Evolutionary conservation across 2,797 vertebrate species (phyloP), one percentile per base, ranked within the genome.

Genomic region (Benthosema pterotum): DNA sequence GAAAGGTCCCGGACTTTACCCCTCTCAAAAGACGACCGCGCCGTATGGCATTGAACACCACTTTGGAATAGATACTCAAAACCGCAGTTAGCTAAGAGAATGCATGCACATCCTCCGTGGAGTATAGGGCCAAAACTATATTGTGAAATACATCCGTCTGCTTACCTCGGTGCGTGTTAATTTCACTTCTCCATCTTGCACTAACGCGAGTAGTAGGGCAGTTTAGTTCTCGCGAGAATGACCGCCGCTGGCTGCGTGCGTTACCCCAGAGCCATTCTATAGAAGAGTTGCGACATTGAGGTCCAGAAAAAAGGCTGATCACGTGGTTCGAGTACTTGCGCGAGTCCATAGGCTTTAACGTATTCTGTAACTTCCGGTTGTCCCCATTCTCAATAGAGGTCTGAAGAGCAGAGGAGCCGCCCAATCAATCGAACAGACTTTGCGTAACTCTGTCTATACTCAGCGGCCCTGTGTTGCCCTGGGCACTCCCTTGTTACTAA

Each of bases 111-210:
- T 32, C 16, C 18, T 3, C 5, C 15, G 18, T 54, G 5, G 25
- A 28, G 19, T 22, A 25, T 49, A 62, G 72, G 51, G 18, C 50
- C 38, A 47, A 19, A 51, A 54, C 49, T 52, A 66, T 16, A 15
- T 15, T 51, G n/a, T 38, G 49, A 65, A 80, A 75, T 55, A 51
- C 78, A 70, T 72, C 45, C 80, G 80, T 82, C 59, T 69, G 84
- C 91, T 89, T 90, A 94, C 93, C 93, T 91, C 88, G 74, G 83
- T 91, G 89, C 88, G 87, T 86, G 88, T 89, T 91, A 89, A 81
- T 90, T 86, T 88, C 83, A 87, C 88, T 92, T 93, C 93, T 91
- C 93, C 93, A 94, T 94, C 87, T 94, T 94, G 91, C 87, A 90
- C 87, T 91, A 83, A 87, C 84, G 83, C 67, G 67, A 79, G 56